Conservation (phyloP, 2,888 invertebrate species). For the Cremastobaeus sp. region DNA sequence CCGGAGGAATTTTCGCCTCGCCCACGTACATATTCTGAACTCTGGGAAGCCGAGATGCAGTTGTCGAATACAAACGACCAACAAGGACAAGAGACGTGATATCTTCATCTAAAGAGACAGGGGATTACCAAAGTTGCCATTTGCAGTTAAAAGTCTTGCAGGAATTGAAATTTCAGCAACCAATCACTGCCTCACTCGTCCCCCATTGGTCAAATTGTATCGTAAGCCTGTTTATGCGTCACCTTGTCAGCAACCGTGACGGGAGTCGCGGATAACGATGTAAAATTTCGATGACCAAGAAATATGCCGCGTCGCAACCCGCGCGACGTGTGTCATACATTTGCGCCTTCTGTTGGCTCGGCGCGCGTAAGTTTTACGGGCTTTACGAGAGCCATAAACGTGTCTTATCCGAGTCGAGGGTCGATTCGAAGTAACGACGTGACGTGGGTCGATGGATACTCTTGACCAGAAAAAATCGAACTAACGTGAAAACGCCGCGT, state of each 20-base stretch:
- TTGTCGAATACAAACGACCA: slow-evolving; percentile 26
- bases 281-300: slow-evolving; percentile 52
- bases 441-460: slow-evolving; percentile 42
- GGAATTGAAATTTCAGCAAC: no score
- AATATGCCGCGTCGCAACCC: slow-evolving; percentile 41
- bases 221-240: slow-evolving; percentile 44
- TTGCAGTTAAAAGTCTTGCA: no score
- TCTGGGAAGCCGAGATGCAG: slow-evolving; percentile 48
- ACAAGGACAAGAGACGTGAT: slow-evolving; percentile 25
- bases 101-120: slow-evolving; percentile 57
- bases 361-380: slow-evolving; percentile 56
- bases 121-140: no score
- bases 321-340: slow-evolving; percentile 59
- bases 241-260: slow-evolving; percentile 40
- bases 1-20: slow-evolving; percentile 49
- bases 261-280: slow-evolving; percentile 44
- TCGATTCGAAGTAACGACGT: slow-evolving; percentile 41
- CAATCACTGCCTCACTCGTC: no score
- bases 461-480: slow-evolving; percentile 42
- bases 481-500: slow-evolving; percentile 40
- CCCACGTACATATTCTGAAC: slow-evolving; percentile 36
- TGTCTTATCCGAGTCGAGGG: slow-evolving; percentile 54
- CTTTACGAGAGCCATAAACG: slow-evolving; percentile 64
- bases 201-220: no score
- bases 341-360: slow-evolving; percentile 60